These are phyloP conservation scores for Bactericera cockerelli DNA, from an alignment of 1,140 invertebrate species.

Conservation along the genomic window DNA sequence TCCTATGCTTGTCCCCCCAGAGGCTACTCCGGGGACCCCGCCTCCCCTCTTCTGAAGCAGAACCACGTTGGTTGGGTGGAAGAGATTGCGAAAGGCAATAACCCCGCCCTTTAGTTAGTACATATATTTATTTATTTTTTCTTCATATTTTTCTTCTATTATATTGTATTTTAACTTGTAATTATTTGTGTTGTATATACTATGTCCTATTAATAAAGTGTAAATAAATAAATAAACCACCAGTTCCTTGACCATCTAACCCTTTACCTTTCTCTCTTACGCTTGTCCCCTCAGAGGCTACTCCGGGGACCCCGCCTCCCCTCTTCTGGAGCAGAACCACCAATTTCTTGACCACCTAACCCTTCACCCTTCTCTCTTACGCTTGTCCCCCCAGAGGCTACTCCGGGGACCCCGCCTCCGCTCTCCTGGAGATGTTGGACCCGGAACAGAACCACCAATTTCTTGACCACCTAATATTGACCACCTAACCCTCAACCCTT, in stretches of 20 bases:
- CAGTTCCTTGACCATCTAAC: conserved; percentile 91
- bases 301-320: conserved; percentile 93
- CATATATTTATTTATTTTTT: too few relatives aligned
- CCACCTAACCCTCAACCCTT: conserved; percentile 38
- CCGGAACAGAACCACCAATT: conserved; percentile 98
- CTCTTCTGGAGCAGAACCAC: conserved; percentile 90
- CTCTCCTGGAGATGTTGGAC: conserved; percentile 87
- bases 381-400: conserved; percentile 56
- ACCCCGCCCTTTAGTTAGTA: too few relatives aligned
- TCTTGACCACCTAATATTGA: conserved; percentile 79
- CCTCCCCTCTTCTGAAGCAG: conserved; percentile 92
- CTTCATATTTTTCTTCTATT: too few relatives aligned
- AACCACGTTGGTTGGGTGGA: too few relatives aligned
- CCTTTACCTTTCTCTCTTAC: too few relatives aligned
- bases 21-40: conserved; percentile 73
- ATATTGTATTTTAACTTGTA: too few relatives aligned
- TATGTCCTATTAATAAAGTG: too few relatives aligned
- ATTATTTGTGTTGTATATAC: too few relatives aligned
- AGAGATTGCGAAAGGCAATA: too few relatives aligned
- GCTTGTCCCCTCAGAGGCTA: conserved; percentile 56
- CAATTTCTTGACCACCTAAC: conserved; percentile 91
- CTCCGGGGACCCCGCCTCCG: conserved; percentile 93
- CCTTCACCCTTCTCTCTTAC: too few relatives aligned
- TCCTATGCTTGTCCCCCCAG: too few relatives aligned
- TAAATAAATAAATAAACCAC: too few relatives aligned